Conservation (phyloP, 2,888 invertebrate genomes). For the Aspidiotus destructor region DNA sequence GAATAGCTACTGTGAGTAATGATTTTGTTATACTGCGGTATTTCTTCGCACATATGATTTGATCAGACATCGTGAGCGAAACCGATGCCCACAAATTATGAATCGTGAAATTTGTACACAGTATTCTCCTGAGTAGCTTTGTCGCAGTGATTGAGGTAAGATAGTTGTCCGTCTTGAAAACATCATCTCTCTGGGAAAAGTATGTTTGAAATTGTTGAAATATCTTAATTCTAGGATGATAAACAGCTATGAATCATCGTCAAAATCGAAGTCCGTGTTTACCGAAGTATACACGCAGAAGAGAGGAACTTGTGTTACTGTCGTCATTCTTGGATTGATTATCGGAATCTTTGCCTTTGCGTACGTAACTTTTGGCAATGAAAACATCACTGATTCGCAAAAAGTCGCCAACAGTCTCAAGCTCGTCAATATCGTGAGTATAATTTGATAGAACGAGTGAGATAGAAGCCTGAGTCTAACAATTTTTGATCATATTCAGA, state of each 20-base stretch:
- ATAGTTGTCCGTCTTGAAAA: no score
- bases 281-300: conserved; percentile 28
- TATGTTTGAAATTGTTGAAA: no score
- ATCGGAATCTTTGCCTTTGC: conserved; percentile 29
- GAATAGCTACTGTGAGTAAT: no score
- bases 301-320: conserved; percentile 28
- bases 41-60: no score
- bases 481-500: conserved; percentile 42
- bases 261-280: conserved; percentile 21
- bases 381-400: conserved; percentile 5
- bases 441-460: background rate
- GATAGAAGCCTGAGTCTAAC: no score
- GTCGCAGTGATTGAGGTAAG: no score
- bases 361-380: conserved; percentile 30
- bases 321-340: conserved; percentile 23
- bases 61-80: no score
- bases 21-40: no score
- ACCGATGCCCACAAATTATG: no score
- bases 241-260: conserved; percentile 24
- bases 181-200: no score
- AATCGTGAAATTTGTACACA: no score
- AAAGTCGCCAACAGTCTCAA: conserved; percentile 10
- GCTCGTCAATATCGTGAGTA: conserved; percentile 28
- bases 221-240: background rate
- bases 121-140: no score